Evolutionary conservation across 2,797 vertebrate genomes (phyloP).

Genomic region (Forpus xanthops): DNA sequence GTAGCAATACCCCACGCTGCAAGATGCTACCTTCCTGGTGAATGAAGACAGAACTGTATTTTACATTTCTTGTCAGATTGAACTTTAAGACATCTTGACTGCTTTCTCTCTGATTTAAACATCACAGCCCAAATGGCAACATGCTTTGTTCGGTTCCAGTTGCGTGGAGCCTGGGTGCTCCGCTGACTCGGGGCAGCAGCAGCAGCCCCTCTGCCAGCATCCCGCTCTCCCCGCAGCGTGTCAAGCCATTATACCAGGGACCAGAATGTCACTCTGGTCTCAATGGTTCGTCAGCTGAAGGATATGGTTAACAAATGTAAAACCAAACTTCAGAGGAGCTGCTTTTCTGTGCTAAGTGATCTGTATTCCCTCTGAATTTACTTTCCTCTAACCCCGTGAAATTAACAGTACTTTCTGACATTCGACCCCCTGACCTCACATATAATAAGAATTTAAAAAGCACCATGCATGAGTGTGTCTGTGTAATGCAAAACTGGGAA

Average conservation of each 20-base stretch:
- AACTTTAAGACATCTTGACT: constrained; percentile 77
- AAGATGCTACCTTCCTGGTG: constrained; percentile 60
- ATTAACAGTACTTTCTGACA: constrained; percentile 99
- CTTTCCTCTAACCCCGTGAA: constrained; percentile 99
- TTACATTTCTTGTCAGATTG: constrained; percentile 77
- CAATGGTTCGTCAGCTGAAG: constrained; percentile 90
- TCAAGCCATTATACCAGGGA: constrained; percentile 85
- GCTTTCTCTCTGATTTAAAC: constrained; percentile 72
- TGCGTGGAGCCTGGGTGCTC: constrained; percentile 74
- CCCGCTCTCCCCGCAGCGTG: constrained; percentile 82
- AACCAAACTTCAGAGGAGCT: constrained; percentile 85
- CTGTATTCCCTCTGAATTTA: constrained; percentile 99
- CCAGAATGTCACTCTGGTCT: constrained; percentile 84
- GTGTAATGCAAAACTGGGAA: constrained; percentile 89
- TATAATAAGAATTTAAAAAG: constrained; percentile 99
- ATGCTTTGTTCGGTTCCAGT: constrained; percentile 74
- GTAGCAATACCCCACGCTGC: background rate
- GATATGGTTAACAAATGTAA: constrained; percentile 97
- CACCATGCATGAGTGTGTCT: constrained; percentile 97
- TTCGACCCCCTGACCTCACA: constrained; percentile 88
- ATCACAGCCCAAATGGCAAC: constrained; percentile 78
- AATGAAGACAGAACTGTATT: constrained; percentile 73
- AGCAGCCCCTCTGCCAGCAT: constrained; percentile 68
- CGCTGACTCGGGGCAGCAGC: constrained; percentile 62
- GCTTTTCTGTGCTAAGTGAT: constrained; percentile 99